Conservation (phyloP, 35 echinoderm and acorn worm species). For the Chiridota heheva region DNA sequence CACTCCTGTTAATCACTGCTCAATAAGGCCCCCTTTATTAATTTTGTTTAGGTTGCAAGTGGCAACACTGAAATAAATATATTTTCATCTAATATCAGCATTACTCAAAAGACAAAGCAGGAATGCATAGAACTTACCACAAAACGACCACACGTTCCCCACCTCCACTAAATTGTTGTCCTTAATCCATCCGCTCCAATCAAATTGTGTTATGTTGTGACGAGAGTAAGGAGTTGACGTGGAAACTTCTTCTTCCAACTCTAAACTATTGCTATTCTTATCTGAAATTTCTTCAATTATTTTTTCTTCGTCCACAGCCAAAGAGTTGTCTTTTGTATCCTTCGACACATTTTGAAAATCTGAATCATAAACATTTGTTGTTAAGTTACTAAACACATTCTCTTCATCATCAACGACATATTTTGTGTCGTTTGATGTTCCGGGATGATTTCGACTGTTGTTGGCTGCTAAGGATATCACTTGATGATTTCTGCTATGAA, state of each 20-base stretch:
- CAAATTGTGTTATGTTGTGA: slow-evolving; percentile 49
- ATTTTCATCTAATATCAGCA: too few species aligned
- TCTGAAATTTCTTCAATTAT: background rate
- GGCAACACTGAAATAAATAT: too few species aligned
- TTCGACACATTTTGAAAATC: background rate
- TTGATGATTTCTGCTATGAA: too few species aligned
- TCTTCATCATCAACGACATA: too few species aligned
- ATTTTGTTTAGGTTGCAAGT: too few species aligned
- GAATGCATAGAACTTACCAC: slow-evolving; percentile 61
- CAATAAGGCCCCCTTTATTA: too few species aligned
- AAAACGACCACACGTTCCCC: slow-evolving; percentile 73
- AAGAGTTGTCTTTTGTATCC: background rate
- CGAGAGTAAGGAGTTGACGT: background rate
- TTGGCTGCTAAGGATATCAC: too few species aligned
- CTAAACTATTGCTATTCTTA: background rate
- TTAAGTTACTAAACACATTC: background rate
- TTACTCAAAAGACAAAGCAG: too few species aligned
- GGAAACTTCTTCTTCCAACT: background rate
- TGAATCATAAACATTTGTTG: background rate
- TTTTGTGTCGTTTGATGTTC: too few species aligned
- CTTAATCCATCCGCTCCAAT: slow-evolving; percentile 73
- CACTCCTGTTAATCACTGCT: too few species aligned
- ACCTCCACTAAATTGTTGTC: slow-evolving; percentile 66
- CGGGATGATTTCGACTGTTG: too few species aligned
- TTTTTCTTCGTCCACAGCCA: background rate